Evolutionary conservation across 2,113 vertebrate species (phyloP), one percentile per base, ranked within the genome.

Genomic region (Tenebrosternarchus preto): DNA sequence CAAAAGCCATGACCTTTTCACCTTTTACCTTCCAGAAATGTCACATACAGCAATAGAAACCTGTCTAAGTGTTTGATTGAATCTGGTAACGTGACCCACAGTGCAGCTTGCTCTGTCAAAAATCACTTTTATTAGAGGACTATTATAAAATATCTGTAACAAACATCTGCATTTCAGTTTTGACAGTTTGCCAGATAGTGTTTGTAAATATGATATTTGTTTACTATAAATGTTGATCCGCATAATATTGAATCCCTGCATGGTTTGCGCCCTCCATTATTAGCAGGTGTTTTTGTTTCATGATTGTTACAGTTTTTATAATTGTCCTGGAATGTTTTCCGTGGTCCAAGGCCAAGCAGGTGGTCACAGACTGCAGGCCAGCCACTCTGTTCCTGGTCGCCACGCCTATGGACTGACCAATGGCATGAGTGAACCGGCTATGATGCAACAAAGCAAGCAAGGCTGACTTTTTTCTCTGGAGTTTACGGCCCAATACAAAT

Each of bases 391-490:
- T 73, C 20, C 22, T 4, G 53, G 22, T 19, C 1, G 55, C 70
- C 76, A 77, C 86, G 64, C 89, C 91, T 89, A 73, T 24, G 29
- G 66, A 27, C 84, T 61, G 77, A 72, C 90, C 90, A 91, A 91
- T 93, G 27, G 63, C 4, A 15, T 9, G 16, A 16, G 56, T 0
- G 3, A 33, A 57, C n/a, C 12, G 63, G 57, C 53, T 56, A 22
- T 16, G 4, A 46, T 36, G 60, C 36, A 43, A 53, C 57, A 25
- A 15, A 22, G 25, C 20, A 57, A 68, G 77, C 53, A 68, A 77
- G 80, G 46, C 59, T 50, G 59, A 63, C 7, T 22, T 53, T 50
- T 29, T 20, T 31, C 1, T 15, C 29, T 7, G 0, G 46, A 66
- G 80, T 70, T 81, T 78, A 57, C 53, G 59, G 80, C 15, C 22